phyloP scores from a whole-genome alignment of 2,113 vertebrate species.

The Passer domesticus region DNA sequence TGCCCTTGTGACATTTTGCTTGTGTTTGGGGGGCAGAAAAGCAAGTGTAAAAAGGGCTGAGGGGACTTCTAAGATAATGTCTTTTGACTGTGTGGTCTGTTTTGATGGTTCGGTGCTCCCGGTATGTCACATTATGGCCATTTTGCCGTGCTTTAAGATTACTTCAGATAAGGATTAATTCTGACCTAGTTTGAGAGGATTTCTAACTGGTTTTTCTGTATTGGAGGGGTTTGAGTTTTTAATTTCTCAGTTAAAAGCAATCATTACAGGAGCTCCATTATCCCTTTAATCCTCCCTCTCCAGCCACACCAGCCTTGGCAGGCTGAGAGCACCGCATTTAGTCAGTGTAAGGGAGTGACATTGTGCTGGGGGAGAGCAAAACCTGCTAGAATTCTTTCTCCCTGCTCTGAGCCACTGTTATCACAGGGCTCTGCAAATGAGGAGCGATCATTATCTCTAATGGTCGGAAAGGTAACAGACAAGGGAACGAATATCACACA shows the following conservation, averaged over 20 bases:
- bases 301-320: not conserved
- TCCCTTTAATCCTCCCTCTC: slow-evolving; percentile 44
- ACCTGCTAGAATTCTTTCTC: slow-evolving; percentile 39
- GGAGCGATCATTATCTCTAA: slow-evolving; percentile 1
- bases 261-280: slow-evolving; percentile 36
- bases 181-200: slow-evolving; percentile 72
- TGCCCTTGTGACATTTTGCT: slow-evolving; percentile 40
- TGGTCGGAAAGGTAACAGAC: slow-evolving; percentile 60
- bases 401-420: not conserved
- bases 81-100: slow-evolving; percentile 55
- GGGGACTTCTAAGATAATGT: slow-evolving; percentile 20
- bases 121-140: slow-evolving; percentile 27
- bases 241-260: slow-evolving; percentile 66
- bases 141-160: slow-evolving; percentile 66
- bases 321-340: slow-evolving; percentile 14
- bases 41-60: slow-evolving; percentile 19
- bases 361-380: slow-evolving; percentile 47
- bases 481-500: slow-evolving; percentile 54
- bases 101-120: slow-evolving; percentile 44
- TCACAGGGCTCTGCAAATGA: slow-evolving; percentile 45
- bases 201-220: slow-evolving; percentile 35
- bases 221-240: slow-evolving; percentile 45
- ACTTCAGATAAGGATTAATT: slow-evolving; percentile 65
- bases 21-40: not conserved
- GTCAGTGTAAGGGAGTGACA: slow-evolving; percentile 24